These are phyloP conservation scores for Nebria brevicollis DNA, from an alignment of 2,888 invertebrate genomes.

Conservation along the genomic window DNA sequence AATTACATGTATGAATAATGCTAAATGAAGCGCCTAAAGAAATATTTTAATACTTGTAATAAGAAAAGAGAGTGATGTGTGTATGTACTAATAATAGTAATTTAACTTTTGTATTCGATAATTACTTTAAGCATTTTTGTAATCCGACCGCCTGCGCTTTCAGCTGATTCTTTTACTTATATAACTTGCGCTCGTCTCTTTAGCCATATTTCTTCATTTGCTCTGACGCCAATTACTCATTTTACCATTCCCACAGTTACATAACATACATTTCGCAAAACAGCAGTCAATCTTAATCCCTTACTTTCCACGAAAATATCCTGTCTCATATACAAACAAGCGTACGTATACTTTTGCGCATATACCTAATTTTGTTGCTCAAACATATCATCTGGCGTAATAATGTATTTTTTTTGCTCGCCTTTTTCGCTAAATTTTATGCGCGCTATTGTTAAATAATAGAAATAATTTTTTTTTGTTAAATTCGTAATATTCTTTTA, in stretches of 20 bases:
- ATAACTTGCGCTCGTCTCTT: neutral
- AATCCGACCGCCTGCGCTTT: neutral
- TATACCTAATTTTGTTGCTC: neutral
- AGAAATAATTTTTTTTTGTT: neutral
- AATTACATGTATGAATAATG: no score
- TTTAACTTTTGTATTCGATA: no score
- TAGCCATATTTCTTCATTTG: constrained; percentile 1
- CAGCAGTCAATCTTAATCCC: neutral
- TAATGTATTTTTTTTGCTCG: neutral
- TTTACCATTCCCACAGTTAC: neutral
- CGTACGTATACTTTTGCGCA: neutral
- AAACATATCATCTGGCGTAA: neutral
- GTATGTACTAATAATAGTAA: no score
- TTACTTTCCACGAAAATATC: neutral
- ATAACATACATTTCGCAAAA: neutral
- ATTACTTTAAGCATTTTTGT: neutral
- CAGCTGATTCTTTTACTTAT: neutral
- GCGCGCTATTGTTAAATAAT: neutral
- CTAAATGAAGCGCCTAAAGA: no score
- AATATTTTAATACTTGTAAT: no score
- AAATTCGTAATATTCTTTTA: neutral
- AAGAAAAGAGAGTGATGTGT: no score
- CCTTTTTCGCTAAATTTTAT: neutral
- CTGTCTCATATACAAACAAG: neutral
- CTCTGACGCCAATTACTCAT: neutral